Percentiles rank a stretch among this genome's conserved stretches.
These are phyloP conservation scores for Calyptommatus sinebrachiatus DNA, from an alignment of 2,113 vertebrate species.

Conservation along the genomic window DNA sequence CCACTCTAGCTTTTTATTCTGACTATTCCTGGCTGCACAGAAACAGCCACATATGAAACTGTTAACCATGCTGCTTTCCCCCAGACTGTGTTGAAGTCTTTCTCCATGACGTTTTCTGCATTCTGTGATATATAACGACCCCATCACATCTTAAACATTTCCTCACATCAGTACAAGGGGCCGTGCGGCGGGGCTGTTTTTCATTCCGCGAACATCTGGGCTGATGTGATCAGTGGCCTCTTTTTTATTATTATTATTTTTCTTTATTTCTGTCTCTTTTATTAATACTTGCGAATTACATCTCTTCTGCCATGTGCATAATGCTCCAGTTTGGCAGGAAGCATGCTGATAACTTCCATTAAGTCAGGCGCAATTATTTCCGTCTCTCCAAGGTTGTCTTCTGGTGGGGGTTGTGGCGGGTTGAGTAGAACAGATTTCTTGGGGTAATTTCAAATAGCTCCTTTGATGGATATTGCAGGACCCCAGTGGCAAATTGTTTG, in stretches of 20 bases:
- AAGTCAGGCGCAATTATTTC: slow-evolving; percentile 16
- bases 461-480: too few relatives aligned
- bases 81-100: slow-evolving; percentile 38
- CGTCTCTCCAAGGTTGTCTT: not conserved
- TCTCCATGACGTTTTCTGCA: slow-evolving; percentile 62
- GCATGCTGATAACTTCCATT: slow-evolving; percentile 53
- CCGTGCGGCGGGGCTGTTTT: slow-evolving; percentile 70
- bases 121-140: slow-evolving; percentile 69
- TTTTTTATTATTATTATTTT: slow-evolving; percentile 38
- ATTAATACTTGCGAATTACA: slow-evolving; percentile 76
- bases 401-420: not conserved
- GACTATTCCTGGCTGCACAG: not conserved
- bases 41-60: slow-evolving; percentile 28
- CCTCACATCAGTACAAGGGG: slow-evolving; percentile 69
- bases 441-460: too few relatives aligned
- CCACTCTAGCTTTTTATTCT: not conserved
- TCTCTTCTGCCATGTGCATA: slow-evolving; percentile 69
- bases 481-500: too few relatives aligned
- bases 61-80: slow-evolving; percentile 42
- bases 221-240: slow-evolving; percentile 71
- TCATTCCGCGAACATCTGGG: slow-evolving; percentile 75
- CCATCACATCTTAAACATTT: slow-evolving; percentile 71
- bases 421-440: not conserved
- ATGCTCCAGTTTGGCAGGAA: slow-evolving; percentile 63
- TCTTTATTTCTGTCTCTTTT: slow-evolving; percentile 63